Conservation (phyloP, 2,797 vertebrate genomes). For the Loriculus beryllinus region DNA sequence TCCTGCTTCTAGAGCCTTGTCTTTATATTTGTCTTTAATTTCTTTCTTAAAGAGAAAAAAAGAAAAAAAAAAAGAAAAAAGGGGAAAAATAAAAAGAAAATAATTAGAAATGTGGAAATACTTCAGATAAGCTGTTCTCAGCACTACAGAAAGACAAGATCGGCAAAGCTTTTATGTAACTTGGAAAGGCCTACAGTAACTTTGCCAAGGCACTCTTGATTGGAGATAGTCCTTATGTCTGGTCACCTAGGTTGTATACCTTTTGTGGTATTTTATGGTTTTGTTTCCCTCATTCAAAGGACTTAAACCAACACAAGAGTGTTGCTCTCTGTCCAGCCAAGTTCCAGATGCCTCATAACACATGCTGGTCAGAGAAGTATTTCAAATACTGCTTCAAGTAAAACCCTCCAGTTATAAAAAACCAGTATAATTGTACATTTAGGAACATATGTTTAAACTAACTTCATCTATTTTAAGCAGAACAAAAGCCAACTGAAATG, state of each 20-base stretch:
- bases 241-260: neutral
- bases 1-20: neutral
- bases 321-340: neutral
- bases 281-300: neutral
- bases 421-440: neutral
- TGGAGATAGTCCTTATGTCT: neutral
- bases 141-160: neutral
- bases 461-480: constrained; percentile 5
- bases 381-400: constrained; percentile 10
- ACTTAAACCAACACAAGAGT: neutral
- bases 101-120: neutral
- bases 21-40: neutral
- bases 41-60: neutral
- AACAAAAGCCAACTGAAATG: neutral
- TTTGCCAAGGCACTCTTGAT: neutral
- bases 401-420: constrained; percentile 31
- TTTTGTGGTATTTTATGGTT: neutral
- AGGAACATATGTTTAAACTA: constrained; percentile 29
- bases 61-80: too few species aligned
- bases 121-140: neutral
- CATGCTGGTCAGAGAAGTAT: neutral
- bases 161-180: neutral
- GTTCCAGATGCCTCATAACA: neutral
- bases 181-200: neutral
- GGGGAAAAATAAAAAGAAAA: neutral